These are phyloP conservation scores for Ophioderma brevispina DNA, from an alignment of 35 echinoderm and acorn worm species.

Conservation along the genomic window DNA sequence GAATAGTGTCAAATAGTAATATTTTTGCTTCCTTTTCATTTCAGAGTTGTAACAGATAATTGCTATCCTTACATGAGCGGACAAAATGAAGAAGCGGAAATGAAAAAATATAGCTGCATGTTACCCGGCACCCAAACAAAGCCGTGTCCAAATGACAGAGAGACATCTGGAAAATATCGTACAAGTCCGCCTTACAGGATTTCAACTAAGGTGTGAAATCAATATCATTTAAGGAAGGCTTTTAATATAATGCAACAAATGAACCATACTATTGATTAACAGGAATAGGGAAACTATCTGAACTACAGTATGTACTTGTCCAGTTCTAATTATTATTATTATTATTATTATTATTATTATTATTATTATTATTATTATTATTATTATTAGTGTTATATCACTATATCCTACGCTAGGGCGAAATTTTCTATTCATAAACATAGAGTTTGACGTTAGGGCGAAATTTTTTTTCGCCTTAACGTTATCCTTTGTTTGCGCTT, in stretches of 20 bases:
- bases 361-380: no score
- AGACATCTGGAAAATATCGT: slow-evolving; percentile 55
- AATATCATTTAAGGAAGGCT: neutral
- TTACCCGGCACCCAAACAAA: slow-evolving; percentile 40
- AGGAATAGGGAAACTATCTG: neutral
- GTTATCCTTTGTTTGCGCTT: no score
- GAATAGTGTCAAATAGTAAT: no score
- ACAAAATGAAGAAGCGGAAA: slow-evolving; percentile 48
- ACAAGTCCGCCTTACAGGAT: slow-evolving; percentile 88
- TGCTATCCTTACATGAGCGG: slow-evolving; percentile 96
- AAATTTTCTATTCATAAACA: no score
- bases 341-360: no score
- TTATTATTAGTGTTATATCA: no score
- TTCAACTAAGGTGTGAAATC: slow-evolving; percentile 63
- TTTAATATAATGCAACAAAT: neutral
- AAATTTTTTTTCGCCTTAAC: no score
- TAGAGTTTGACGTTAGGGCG: no score
- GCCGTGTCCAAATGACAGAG: slow-evolving; percentile 37
- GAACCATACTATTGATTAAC: neutral
- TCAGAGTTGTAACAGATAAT: slow-evolving; percentile 76
- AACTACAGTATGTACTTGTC: neutral
- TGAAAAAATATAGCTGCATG: slow-evolving; percentile 79
- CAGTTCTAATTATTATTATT: no score
- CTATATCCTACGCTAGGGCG: no score
- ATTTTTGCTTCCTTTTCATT: neutral